Base-by-base conservation (phyloP, 2,888 invertebrate species). In the Argyresthia albistria region DNA sequence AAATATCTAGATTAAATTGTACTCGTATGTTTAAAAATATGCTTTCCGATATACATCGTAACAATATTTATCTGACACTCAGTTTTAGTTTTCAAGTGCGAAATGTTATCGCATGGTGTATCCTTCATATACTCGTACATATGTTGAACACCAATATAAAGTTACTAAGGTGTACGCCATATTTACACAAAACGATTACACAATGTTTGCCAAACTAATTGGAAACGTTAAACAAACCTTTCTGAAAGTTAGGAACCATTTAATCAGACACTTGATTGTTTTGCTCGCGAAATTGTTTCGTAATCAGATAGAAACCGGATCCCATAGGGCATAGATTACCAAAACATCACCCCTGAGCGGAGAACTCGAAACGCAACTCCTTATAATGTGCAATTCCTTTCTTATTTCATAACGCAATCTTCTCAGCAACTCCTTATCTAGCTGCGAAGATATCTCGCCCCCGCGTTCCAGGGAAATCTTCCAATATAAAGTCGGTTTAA, bases 401-500 rank as follows among this genome's bases (percentile, higher is more conserved):
- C 80, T 86, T 84, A 84, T 87, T 87, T 86, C 86, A 84, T 84
- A 86, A 86, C 79, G 80, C 84, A 84, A 87, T 86, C 86, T 86
- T 78, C 80, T 69, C 77, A 66, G 71, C 69, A 74, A 71, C 68
- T 75, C 72, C 84, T 87, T 87, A 87, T 87, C 86, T 84, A 73
- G 76, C 79, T 73, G 70, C 78, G 80, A 79, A 80, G 82, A 81
- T 83, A 86, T 84, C 86, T 83, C 79, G 81, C 80, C 77, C 78
- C 77, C 79, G 80, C 77, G 78, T 75, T 76, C 67, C 68, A 73
- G 75, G 86, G 82, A 80, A 87, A 87, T 86, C 86, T 78, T 86
- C 86, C 80, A 86, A 87, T 87, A 87, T 87, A 87, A 87, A 87
- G 86, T 87, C 86, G 86, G 83, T 87, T 87, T 87, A 87, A 87